Base-by-base conservation (phyloP, 2,113 vertebrate genomes). In the Hypomesus transpacificus region DNA sequence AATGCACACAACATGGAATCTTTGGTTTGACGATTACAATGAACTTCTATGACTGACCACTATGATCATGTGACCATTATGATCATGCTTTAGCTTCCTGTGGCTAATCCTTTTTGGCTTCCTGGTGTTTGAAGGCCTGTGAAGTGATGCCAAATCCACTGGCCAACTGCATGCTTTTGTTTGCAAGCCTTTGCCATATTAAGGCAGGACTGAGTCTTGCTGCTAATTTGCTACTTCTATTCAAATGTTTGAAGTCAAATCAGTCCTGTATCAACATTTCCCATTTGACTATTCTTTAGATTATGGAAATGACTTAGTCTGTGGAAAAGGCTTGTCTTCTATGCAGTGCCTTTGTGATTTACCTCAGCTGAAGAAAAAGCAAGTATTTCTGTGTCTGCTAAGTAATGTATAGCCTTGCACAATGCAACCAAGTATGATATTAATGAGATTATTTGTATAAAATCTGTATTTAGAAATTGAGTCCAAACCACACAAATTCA, bases 61-160 rank as follows among this genome's bases (percentile, higher is more conserved):
- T 85, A 75, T 85, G 85, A 81, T 84, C 80, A 83, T 85, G 82
- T 90, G 84, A 88, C 87, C 87, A 80, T 74, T 85, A 74, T 85
- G 85, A 81, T 84, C 80, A 83, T 85, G 82, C 80, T 75, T 71
- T 66, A 66, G 21, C 60, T 61, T 84, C 84, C 82, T 78, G 84
- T 85, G 82, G 83, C 83, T 86, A 87, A 84, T 84, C 69, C 52
- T 21, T 62, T 75, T 46, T 21, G 62, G 76, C 81, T 85, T 73
- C 82, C 84, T 74, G 69, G 73, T 81, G 84, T 57, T 85, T 60
- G 51, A 84, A 77, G 74, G 81, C 81, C 82, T 86, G 84, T 81
- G 84, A 78, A 39, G 67, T 73, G 76, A 75, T 71, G 79, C 66
- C 64, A 56, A 69, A 69, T 58, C 26, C 51, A 65, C 66, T 73